phyloP scores from a whole-genome alignment of 1,140 invertebrate species.

The Pachypeltis micranthus region DNA sequence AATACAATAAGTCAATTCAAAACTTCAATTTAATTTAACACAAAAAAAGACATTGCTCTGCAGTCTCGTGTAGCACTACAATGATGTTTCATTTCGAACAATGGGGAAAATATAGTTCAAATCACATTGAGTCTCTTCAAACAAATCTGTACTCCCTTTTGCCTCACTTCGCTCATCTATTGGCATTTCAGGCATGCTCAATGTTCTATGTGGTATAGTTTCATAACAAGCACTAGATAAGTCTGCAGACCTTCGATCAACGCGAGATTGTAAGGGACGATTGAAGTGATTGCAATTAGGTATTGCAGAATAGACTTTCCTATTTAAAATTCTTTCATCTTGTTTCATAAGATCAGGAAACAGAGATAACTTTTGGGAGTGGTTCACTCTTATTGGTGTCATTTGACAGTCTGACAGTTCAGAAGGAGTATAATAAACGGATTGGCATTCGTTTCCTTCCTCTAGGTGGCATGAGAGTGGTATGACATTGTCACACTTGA shows the following conservation, averaged over 20 bases:
- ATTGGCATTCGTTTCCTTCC: constrained; percentile 37
- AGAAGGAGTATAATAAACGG: constrained; percentile 68
- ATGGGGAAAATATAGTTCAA: too few species aligned
- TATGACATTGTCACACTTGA: constrained; percentile 43
- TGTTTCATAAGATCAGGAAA: neutral
- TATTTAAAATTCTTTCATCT: neutral
- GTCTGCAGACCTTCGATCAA: neutral
- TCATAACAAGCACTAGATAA: neutral
- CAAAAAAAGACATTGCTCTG: too few species aligned
- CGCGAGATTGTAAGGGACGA: neutral
- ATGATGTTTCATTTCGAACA: too few species aligned
- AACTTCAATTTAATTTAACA: too few species aligned
- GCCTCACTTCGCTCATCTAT: too few species aligned
- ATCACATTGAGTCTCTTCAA: too few species aligned
- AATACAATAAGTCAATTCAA: too few species aligned
- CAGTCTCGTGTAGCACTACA: too few species aligned
- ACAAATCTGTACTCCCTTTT: too few species aligned
- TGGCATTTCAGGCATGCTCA: constrained; percentile 14
- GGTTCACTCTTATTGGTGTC: constrained; percentile 17
- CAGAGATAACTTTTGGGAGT: constrained; percentile 7
- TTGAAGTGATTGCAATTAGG: neutral
- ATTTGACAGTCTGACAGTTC: constrained; percentile 38
- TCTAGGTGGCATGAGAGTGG: constrained; percentile 38
- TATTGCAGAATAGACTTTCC: neutral
- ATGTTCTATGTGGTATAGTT: constrained; percentile 1